Evolutionary conservation across 2,113 vertebrate species (phyloP).

Genomic region (Capreolus pygargus): DNA sequence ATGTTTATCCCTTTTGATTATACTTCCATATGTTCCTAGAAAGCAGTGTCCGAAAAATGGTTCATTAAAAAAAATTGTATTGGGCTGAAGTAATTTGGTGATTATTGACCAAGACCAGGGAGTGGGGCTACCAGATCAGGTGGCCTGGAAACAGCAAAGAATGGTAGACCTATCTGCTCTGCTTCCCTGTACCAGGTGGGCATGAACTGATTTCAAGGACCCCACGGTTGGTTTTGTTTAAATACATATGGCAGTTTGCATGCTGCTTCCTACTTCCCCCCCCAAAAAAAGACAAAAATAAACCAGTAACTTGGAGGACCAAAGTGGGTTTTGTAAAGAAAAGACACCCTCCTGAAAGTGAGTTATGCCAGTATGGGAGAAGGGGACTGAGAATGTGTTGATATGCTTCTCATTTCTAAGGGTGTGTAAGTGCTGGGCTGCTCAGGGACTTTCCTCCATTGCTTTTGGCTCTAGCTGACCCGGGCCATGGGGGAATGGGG

Average conservation of each 20-base stretch:
- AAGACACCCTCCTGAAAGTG: background rate
- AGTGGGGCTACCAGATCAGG: background rate
- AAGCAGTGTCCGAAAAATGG: slow-evolving; percentile 36
- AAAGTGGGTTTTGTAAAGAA: background rate
- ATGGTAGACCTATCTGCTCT: background rate
- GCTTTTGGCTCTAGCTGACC: background rate
- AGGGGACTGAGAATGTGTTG: background rate
- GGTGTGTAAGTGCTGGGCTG: background rate
- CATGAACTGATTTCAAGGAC: slow-evolving; percentile 1
- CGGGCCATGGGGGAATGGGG: background rate
- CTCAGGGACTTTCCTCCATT: background rate
- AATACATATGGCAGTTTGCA: background rate
- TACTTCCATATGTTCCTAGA: slow-evolving; percentile 59
- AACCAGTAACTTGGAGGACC: background rate
- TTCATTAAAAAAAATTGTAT: slow-evolving; percentile 60
- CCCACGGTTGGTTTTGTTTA: background rate
- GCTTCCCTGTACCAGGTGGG: background rate
- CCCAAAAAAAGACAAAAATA: background rate
- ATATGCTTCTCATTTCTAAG: background rate
- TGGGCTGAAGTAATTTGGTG: slow-evolving; percentile 43
- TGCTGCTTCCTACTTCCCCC: too few relatives aligned
- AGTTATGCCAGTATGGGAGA: background rate
- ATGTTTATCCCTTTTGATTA: slow-evolving; percentile 61
- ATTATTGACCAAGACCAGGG: slow-evolving; percentile 61
- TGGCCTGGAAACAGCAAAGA: background rate